These are phyloP conservation scores for Sialis fuliginosa DNA, from an alignment of 2,888 invertebrate species.

Conservation along the genomic window DNA sequence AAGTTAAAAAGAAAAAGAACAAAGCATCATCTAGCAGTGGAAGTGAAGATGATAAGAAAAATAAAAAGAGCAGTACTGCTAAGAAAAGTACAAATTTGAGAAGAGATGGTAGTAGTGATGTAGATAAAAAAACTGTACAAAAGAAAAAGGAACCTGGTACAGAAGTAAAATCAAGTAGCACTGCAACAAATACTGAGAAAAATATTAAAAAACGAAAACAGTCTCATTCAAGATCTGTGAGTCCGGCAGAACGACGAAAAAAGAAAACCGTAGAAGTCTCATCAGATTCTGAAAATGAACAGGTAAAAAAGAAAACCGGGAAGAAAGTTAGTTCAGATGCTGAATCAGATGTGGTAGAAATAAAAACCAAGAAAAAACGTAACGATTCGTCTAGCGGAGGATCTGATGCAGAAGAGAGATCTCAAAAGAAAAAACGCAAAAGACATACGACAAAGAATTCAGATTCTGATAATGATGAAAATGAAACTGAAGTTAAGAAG, in stretches of 20 bases:
- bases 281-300: slow-evolving; percentile 32
- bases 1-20: slow-evolving; percentile 10
- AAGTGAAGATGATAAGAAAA: slow-evolving; percentile 30
- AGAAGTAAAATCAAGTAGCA: slow-evolving; percentile 23
- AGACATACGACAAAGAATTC: slow-evolving; percentile 21
- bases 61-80: slow-evolving; percentile 27
- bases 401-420: slow-evolving; percentile 32
- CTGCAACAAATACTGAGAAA: slow-evolving; percentile 15
- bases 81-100: slow-evolving; percentile 25
- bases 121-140: slow-evolving; percentile 32
- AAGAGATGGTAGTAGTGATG: slow-evolving; percentile 26
- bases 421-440: slow-evolving; percentile 27
- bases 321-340: slow-evolving; percentile 34
- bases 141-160: slow-evolving; percentile 22
- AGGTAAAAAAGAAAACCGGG: slow-evolving; percentile 32
- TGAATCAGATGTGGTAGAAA: slow-evolving; percentile 45
- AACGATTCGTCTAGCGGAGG: slow-evolving; percentile 34
- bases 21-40: slow-evolving; percentile 24
- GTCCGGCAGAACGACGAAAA: slow-evolving; percentile 11
- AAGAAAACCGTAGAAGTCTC: slow-evolving; percentile 22
- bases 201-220: slow-evolving; percentile 16
- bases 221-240: slow-evolving; percentile 9
- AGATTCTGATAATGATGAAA: slow-evolving; percentile 16
- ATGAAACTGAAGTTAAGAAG: slow-evolving; percentile 25
- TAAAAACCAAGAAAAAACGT: slow-evolving; percentile 42